A percentile compares a stretch with the other conserved stretches of the same genome.
Evolutionary conservation across 2,888 invertebrate species (phyloP).

Genomic region (Cephus pygmeus): DNA sequence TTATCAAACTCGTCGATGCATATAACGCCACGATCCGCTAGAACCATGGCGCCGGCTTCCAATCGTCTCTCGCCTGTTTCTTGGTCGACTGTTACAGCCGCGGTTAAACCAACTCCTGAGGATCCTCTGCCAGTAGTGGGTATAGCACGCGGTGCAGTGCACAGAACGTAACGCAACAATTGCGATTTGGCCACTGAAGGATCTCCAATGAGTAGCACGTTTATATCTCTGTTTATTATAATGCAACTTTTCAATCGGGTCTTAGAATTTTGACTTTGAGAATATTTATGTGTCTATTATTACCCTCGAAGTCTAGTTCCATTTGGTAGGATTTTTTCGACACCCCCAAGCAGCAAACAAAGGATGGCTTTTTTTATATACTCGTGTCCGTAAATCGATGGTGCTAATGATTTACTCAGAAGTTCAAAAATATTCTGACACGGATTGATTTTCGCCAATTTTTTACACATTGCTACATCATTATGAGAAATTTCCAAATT

Average conservation of each 20-base stretch:
- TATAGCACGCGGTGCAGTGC: slow-evolving; percentile 95
- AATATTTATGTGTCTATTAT: slow-evolving; percentile 32
- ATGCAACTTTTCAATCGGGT: background rate
- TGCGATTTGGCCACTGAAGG: slow-evolving; percentile 99
- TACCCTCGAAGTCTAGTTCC: slow-evolving; percentile 91
- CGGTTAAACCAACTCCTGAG: slow-evolving; percentile 98
- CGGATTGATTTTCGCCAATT: slow-evolving; percentile 75
- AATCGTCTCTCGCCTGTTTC: slow-evolving; percentile 90
- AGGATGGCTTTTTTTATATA: slow-evolving; percentile 96
- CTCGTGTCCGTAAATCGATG: slow-evolving; percentile 97
- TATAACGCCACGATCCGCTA: slow-evolving; percentile 97
- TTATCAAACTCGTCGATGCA: slow-evolving; percentile 99
- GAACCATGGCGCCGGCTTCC: slow-evolving; percentile 99
- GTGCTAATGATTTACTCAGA: slow-evolving; percentile 92
- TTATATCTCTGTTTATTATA: slow-evolving; percentile 74
- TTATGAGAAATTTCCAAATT: slow-evolving; percentile 81
- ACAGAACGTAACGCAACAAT: slow-evolving; percentile 89
- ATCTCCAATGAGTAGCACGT: slow-evolving; percentile 95
- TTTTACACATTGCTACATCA: slow-evolving; percentile 91
- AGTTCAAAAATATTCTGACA: slow-evolving; percentile 87
- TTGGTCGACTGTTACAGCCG: slow-evolving; percentile 95
- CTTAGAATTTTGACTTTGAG: background rate
- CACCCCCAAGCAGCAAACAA: slow-evolving; percentile 93
- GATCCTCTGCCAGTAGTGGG: slow-evolving; percentile 98
- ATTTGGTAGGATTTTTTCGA: slow-evolving; percentile 92